Evolutionary conservation across 2,797 vertebrate species (phyloP).

Genomic region (Antrozous pallidus): DNA sequence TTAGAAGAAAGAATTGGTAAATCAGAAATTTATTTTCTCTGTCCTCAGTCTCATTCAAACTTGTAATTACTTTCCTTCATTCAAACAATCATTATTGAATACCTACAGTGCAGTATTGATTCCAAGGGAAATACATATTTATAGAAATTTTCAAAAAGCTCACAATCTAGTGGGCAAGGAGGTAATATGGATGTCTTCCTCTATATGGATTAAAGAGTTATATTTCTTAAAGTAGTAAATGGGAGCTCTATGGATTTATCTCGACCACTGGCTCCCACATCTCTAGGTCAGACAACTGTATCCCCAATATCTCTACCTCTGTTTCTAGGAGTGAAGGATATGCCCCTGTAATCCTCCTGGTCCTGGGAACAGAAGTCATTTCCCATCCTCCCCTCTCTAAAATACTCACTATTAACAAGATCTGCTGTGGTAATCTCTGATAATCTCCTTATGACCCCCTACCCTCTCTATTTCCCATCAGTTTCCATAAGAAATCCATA

Average conservation of each 20-base stretch:
- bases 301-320: accelerated
- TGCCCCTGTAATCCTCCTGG: neutral
- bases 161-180: neutral
- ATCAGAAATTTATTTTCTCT: neutral
- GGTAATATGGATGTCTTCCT: neutral
- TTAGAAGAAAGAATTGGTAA: neutral
- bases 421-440: neutral
- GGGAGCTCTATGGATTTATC: neutral
- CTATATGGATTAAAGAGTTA: neutral
- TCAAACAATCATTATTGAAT: neutral
- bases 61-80: neutral
- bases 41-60: neutral
- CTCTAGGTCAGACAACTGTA: neutral
- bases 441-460: neutral
- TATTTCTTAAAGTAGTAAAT: neutral
- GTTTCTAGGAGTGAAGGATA: neutral
- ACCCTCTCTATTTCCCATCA: neutral
- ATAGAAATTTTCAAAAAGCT: neutral
- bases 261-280: neutral
- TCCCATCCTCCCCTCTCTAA: neutral
- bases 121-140: neutral
- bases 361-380: neutral
- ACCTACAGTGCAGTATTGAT: neutral
- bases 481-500: neutral
- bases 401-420: neutral